Evolutionary conservation across 23 tunicate genomes (phyloP), one percentile per base, ranked within the genome.

Genomic region (Oikopleura vanhoeffeni): DNA sequence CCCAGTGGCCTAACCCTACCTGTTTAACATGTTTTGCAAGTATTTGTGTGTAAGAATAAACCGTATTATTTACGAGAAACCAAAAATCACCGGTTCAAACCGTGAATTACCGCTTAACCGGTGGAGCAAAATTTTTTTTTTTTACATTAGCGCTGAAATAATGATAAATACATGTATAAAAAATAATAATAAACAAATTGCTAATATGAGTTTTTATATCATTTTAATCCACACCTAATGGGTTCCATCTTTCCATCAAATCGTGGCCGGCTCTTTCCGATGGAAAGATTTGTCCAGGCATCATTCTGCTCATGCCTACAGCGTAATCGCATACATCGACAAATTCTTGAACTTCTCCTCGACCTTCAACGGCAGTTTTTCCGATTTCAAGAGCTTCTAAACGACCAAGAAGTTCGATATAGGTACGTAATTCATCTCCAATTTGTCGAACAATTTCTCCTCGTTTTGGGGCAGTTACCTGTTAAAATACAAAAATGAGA

Each of bases 241-340:
- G 98, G 76, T 93, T 93, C 98, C 98, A 93, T 40, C 87, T 93
- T 58, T 93, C 98, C 64, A 89, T 41, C 40, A 93, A 60, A 0
- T 91, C 95, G 79, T 93, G 98, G 1, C 95, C 95, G 27, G 85
- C 67, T 89, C 97, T 83, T 88, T 93, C 98, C 30, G 98, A 93
- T 0, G 98, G 98, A 76, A 93, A 84, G 0, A 93, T 91, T 57
- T 87, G 89, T 40, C 98, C 98, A 64, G 98, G 98, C 24, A 93
- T 40, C 94, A 89, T 89, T 40, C 98, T 84, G 18, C 94, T 89
- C 83, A 93, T 42, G 0, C 98, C 98, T 41, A 93, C 98, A 0
- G 98, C 98, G 85, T 93, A 93, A 86, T 93, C 98, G 85, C 98
- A 93, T 83, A 93, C 64, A 88, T 93, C 98, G 83, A 93, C 85